Evolutionary conservation across 2,113 vertebrate genomes (phyloP).

Genomic region (Hippocampus barbouri): DNA sequence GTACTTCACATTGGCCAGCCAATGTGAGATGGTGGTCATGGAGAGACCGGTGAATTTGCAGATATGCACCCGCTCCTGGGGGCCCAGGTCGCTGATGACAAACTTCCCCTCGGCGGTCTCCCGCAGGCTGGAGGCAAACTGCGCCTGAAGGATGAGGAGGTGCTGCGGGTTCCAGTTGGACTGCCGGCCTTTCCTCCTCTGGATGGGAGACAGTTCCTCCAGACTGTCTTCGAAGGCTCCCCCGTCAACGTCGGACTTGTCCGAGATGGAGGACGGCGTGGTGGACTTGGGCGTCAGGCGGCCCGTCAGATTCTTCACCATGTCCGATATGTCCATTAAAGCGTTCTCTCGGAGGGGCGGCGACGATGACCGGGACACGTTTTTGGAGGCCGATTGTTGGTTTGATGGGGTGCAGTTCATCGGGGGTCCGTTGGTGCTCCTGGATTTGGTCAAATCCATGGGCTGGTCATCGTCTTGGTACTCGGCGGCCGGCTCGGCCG

Average conservation of each 20-base stretch:
- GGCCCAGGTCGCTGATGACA: constrained; percentile 90
- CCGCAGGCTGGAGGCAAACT: constrained; percentile 91
- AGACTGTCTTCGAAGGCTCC: constrained; percentile 92
- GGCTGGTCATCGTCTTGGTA: constrained; percentile 89
- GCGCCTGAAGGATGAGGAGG: constrained; percentile 95
- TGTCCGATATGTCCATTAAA: constrained; percentile 98
- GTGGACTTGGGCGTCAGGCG: constrained; percentile 96
- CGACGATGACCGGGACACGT: constrained; percentile 75
- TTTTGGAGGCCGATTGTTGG: constrained; percentile 61
- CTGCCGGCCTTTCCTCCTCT: constrained; percentile 96
- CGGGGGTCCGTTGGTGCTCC: constrained; percentile 71
- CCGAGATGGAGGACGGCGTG: constrained; percentile 90
- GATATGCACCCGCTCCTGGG: constrained; percentile 96
- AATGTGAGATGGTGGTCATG: constrained; percentile 99
- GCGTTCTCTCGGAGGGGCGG: constrained; percentile 91
- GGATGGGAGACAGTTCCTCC: constrained; percentile 91
- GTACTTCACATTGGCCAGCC: constrained; percentile 99
- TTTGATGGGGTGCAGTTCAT: constrained; percentile 43
- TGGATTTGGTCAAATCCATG: constrained; percentile 97
- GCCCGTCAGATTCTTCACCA: constrained; percentile 98
- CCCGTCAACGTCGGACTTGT: constrained; percentile 91
- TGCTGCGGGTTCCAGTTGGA: constrained; percentile 99
- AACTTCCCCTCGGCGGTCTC: constrained; percentile 94
- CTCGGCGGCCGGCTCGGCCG: constrained; percentile 78
- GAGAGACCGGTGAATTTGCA: constrained; percentile 99